These are phyloP conservation scores for Zelleria hepariella DNA, from an alignment of 2,888 invertebrate species.

Conservation along the genomic window DNA sequence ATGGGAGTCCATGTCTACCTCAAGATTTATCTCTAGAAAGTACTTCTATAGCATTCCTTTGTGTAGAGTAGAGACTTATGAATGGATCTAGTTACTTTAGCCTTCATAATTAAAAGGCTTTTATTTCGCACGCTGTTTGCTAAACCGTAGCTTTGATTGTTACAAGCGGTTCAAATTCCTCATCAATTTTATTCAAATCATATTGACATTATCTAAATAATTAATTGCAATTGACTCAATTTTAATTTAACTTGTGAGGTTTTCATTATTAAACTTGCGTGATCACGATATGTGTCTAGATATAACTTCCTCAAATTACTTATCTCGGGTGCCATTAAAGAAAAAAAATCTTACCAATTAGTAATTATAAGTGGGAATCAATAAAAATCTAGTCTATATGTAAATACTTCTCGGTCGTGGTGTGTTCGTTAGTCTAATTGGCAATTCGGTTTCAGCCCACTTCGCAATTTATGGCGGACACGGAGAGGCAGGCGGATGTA, in stretches of 20 bases:
- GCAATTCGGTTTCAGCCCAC: constrained; percentile 13
- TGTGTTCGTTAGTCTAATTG: constrained; percentile 6
- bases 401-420: background rate
- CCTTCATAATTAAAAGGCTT: too few relatives aligned
- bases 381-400: background rate
- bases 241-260: background rate
- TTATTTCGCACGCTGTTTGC: too few relatives aligned
- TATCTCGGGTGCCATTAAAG: background rate
- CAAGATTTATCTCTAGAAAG: too few relatives aligned
- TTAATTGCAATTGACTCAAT: too few relatives aligned
- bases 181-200: too few relatives aligned
- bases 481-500: constrained; percentile 19
- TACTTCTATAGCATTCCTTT: too few relatives aligned
- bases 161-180: too few relatives aligned
- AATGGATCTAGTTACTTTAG: too few relatives aligned
- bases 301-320: background rate
- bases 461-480: constrained; percentile 26
- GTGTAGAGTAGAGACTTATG: too few relatives aligned
- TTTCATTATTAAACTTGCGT: background rate
- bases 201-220: too few relatives aligned
- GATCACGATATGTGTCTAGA: background rate
- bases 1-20: background rate
- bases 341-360: background rate
- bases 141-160: too few relatives aligned
- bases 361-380: background rate